Evolutionary conservation across 2,797 vertebrate genomes (phyloP).

Genomic region (Tragopan temminckii): DNA sequence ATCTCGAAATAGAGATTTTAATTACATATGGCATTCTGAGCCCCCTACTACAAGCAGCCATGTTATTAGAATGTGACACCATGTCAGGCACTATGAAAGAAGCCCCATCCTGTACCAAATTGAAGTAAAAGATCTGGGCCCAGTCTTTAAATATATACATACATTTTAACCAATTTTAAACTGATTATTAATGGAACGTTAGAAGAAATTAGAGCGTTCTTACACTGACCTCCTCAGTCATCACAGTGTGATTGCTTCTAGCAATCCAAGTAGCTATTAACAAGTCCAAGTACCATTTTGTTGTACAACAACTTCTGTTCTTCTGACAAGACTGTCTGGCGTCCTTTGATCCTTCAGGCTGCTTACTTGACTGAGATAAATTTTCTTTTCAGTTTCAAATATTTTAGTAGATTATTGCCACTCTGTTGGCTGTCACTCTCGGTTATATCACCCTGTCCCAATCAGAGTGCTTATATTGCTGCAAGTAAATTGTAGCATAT

Average conservation of each 20-base stretch:
- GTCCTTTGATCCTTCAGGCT: constrained; percentile 8
- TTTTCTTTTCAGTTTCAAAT: constrained; percentile 50
- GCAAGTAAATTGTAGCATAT: constrained; percentile 10
- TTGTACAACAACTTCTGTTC: not conserved
- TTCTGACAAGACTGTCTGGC: not conserved
- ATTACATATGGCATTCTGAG: constrained; percentile 41
- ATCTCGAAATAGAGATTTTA: constrained; percentile 65
- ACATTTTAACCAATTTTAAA: not conserved
- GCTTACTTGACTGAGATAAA: not conserved
- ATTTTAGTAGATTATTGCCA: constrained; percentile 1
- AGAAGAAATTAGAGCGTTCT: not conserved
- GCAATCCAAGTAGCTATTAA: not conserved
- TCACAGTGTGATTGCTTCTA: not conserved
- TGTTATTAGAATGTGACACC: constrained; percentile 25
- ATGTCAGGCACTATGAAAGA: constrained; percentile 32
- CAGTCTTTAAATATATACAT: not conserved
- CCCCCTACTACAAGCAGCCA: not conserved
- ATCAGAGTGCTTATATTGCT: not conserved
- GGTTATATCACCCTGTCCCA: constrained; percentile 3
- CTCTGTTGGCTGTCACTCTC: constrained; percentile 48
- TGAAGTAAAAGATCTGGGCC: not conserved
- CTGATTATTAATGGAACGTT: not conserved
- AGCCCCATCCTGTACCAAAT: not conserved
- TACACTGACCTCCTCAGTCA: not conserved
- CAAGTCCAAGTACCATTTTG: not conserved